Evolutionary conservation across 2,113 vertebrate genomes (phyloP), one percentile per base, ranked within the genome.

Genomic region (Sylvilagus bachmani): DNA sequence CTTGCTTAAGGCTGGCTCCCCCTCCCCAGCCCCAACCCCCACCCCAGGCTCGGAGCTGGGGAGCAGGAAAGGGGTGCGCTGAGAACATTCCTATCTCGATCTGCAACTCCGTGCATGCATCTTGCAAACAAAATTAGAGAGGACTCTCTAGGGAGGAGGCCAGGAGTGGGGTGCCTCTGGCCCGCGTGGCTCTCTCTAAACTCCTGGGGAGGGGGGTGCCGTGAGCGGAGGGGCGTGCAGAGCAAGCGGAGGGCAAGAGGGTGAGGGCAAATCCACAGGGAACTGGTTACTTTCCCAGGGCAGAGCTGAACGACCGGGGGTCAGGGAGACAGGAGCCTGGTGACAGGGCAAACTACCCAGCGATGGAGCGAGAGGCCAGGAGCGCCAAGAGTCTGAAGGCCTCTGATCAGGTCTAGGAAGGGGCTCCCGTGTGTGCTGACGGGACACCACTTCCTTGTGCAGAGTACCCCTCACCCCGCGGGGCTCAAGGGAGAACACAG

Each of bases 1-100:
- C 55, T 97, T 1, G 11, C 83, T 95, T 64, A 95, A 91, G 90
- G 78, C 92, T 86, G 92, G 79, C 86, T 97, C 91, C 51, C 95
- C 24, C 8, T 70, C 89, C 85, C 70, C 80, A 89, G 89, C 33
- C 29, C 51, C 0, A 22, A n/a, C 31, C 12, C 75, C 55, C 5
- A n/a, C 90, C 61, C 19, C 74, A 90, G 70, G 19, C 84, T 74
- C 73, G 13, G 81, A 58, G 70, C 71, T 83, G 66, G 69, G 85
- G 61, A 61, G 91, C 82, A 49, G 69, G 92, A 33, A 61, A 88
- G 44, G 38, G 49, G 44, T 33, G 12, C 53, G 66, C 31, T 10
- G 66, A 61, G 55, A 24, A 24, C 5, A 14, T 13, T 84, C 13
- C 0, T 79, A 75, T 96, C 89, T 97, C 83, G 4, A 27, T 75